These are phyloP conservation scores for Tiaroga cobitis DNA, from an alignment of 2,797 vertebrate genomes.

Conservation along the genomic window DNA sequence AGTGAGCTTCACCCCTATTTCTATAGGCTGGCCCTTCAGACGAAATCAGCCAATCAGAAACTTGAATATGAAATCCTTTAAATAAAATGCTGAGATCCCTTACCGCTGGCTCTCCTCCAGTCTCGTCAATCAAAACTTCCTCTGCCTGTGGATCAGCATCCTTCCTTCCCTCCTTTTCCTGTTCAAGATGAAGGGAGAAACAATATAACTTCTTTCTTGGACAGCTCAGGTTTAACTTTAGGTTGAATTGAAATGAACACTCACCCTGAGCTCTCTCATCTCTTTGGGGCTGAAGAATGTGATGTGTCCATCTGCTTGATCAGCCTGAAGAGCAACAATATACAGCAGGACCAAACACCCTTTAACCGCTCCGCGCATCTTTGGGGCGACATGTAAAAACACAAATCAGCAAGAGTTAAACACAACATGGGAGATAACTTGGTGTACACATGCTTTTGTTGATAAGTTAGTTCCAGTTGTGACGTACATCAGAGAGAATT, in stretches of 20 bases:
- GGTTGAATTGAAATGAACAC: background rate
- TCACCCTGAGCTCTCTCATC: slow-evolving; percentile 81
- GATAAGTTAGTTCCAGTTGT: background rate
- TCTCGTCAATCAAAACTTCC: background rate
- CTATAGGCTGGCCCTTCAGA: slow-evolving; percentile 59
- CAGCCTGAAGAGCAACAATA: slow-evolving; percentile 72
- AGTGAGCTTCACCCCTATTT: slow-evolving; percentile 67
- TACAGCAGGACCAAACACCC: slow-evolving; percentile 73
- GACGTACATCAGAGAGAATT: background rate
- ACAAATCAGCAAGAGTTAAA: slow-evolving; percentile 17
- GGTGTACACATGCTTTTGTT: background rate
- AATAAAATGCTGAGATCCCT: background rate
- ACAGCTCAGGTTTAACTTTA: background rate
- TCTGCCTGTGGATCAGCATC: slow-evolving; percentile 12
- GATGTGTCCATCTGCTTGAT: slow-evolving; percentile 78
- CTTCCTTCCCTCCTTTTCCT: slow-evolving; percentile 43
- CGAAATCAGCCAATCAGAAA: background rate
- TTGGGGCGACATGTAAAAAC: slow-evolving; percentile 34
- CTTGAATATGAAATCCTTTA: background rate
- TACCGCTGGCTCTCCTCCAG: background rate
- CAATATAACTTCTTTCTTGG: background rate
- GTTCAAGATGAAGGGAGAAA: background rate
- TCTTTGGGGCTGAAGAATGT: slow-evolving; percentile 84
- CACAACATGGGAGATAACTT: background rate
- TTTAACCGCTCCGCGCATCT: slow-evolving; percentile 67